Conservation (phyloP, 1,140 invertebrate species). For the Bicyclus anynana region DNA sequence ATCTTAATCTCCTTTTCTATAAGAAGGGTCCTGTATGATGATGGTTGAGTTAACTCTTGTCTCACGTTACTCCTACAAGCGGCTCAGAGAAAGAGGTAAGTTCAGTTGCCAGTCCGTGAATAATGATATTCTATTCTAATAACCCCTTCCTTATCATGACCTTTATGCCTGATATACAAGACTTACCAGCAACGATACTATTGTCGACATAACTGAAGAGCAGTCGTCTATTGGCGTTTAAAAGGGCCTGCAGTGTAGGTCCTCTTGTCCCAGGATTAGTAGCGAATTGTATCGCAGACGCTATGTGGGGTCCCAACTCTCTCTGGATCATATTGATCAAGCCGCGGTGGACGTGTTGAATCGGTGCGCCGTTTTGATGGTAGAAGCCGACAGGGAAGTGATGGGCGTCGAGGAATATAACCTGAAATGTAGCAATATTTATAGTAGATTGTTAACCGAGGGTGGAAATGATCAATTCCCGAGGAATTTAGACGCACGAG, state of each 20-base stretch:
- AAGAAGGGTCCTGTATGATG: too few species aligned
- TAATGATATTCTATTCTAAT: too few species aligned
- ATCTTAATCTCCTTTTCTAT: too few species aligned
- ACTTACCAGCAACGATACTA: conserved; percentile 74
- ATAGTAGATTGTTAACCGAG: too few species aligned
- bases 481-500: too few species aligned
- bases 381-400: conserved; percentile 84
- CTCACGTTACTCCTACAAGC: too few species aligned
- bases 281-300: conserved; percentile 66
- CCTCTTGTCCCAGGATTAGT: conserved; percentile 66
- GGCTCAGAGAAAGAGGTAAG: too few species aligned
- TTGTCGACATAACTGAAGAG: conserved; percentile 83
- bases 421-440: conserved; percentile 41
- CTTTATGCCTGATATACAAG: not conserved
- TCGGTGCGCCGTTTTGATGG: conserved; percentile 57
- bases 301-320: conserved; percentile 79
- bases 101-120: too few species aligned
- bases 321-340: conserved; percentile 79
- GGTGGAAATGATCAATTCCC: too few species aligned
- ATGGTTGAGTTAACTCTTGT: too few species aligned
- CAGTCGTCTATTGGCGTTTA: conserved; percentile 79
- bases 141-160: too few species aligned
- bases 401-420: conserved; percentile 85
- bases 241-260: conserved; percentile 81
- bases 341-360: conserved; percentile 75